Evolutionary conservation across 1,140 invertebrate species (phyloP).

Genomic region (Maniola jurtina): DNA sequence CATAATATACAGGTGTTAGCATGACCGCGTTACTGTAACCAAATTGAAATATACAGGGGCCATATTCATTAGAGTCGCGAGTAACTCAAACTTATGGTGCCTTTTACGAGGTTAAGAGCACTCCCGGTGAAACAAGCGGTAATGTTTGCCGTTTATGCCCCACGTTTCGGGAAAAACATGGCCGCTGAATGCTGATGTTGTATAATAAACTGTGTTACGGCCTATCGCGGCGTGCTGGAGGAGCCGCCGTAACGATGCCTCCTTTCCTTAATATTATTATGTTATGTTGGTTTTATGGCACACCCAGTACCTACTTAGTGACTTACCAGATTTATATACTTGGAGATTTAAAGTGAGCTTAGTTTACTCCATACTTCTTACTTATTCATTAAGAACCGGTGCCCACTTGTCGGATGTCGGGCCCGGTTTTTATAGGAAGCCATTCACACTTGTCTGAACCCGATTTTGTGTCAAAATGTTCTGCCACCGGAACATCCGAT

Average conservation of each 20-base stretch:
- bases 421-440: too few relatives aligned
- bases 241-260: slow-evolving; percentile 11
- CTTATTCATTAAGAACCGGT: too few relatives aligned
- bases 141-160: slow-evolving; percentile 28
- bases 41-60: slow-evolving; percentile 66
- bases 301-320: neutral
- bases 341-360: too few relatives aligned
- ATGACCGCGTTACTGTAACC: slow-evolving; percentile 23
- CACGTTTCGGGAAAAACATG: slow-evolving; percentile 32
- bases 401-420: too few relatives aligned
- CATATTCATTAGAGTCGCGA: slow-evolving; percentile 60
- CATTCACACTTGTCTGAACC: too few relatives aligned
- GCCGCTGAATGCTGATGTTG: slow-evolving; percentile 9
- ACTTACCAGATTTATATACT: too few relatives aligned
- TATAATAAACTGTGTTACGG: slow-evolving; percentile 23
- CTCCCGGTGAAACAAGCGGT: slow-evolving; percentile 40
- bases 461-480: too few relatives aligned
- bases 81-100: slow-evolving; percentile 63
- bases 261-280: neutral
- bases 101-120: slow-evolving; percentile 59
- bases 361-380: too few relatives aligned
- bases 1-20: slow-evolving; percentile 6
- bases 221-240: slow-evolving; percentile 13
- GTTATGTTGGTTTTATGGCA: neutral
- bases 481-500: too few relatives aligned